These are phyloP conservation scores for Calephelis nemesis DNA, from an alignment of 1,140 invertebrate species.

Conservation along the genomic window DNA sequence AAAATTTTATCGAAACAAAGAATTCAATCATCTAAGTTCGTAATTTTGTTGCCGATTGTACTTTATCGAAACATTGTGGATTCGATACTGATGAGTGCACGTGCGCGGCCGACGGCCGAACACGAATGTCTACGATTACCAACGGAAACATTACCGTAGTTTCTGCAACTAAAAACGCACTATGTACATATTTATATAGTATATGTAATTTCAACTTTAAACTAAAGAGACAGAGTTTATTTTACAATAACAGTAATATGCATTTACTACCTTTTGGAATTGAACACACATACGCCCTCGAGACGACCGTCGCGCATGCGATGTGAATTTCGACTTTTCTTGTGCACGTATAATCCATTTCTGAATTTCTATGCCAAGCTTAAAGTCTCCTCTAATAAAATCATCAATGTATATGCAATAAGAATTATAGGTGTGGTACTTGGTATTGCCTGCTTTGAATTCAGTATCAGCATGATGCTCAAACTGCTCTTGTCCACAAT, in stretches of 20 bases:
- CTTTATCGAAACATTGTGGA: constrained; percentile 35
- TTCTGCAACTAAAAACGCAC: not conserved
- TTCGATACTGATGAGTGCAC: constrained; percentile 38
- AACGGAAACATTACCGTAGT: constrained; percentile 25
- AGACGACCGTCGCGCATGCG: constrained; percentile 51
- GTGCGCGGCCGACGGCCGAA: constrained; percentile 44
- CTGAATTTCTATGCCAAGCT: constrained; percentile 11
- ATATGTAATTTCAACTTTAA: constrained; percentile 25
- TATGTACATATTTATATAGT: constrained; percentile 2
- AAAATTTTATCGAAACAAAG: not conserved
- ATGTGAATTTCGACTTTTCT: constrained; percentile 24
- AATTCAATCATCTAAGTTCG: not conserved
- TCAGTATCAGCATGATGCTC: constrained; percentile 51
- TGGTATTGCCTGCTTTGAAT: constrained; percentile 42
- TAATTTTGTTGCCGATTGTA: constrained; percentile 26
- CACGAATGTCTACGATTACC: constrained; percentile 45
- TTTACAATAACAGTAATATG: constrained; percentile 6
- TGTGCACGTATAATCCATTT: constrained; percentile 32
- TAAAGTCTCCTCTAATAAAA: constrained; percentile 6
- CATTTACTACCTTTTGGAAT: constrained; percentile 22
- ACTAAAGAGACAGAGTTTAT: not conserved
- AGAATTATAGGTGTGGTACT: constrained; percentile 17
- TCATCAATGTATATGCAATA: constrained; percentile 30
- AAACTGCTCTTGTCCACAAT: constrained; percentile 50
- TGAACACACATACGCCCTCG: constrained; percentile 41